Conservation (phyloP, 2,888 invertebrate species). For the Drosophila anomalipes region DNA sequence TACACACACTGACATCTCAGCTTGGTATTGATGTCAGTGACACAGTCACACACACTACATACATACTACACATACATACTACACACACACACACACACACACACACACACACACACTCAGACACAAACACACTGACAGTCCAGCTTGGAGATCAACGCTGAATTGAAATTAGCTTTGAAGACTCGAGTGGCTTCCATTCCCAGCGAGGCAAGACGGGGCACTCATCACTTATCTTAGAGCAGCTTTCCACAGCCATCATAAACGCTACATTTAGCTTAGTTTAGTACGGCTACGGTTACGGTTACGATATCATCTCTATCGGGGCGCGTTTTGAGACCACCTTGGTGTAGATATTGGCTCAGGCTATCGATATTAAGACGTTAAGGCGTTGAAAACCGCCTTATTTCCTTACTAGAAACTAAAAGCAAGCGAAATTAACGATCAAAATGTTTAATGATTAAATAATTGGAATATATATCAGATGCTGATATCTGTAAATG, state of each 20-base stretch:
- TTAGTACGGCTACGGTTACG: conserved; percentile 68
- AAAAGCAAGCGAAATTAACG: background rate
- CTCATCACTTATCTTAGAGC: conserved; percentile 45
- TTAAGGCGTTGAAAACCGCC: background rate
- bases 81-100: conserved; percentile 38
- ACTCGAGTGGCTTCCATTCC: conserved; percentile 31
- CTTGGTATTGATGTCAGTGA: conserved; percentile 75
- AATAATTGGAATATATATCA: background rate
- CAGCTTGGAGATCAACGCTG: conserved; percentile 33
- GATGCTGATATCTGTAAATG: background rate
- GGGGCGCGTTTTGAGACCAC: conserved; percentile 1
- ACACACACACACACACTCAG: conserved; percentile 37
- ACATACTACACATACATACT: conserved; percentile 4
- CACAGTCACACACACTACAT: conserved; percentile 50
- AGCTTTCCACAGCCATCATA: conserved; percentile 29
- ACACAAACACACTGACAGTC: background rate
- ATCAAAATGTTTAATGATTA: background rate
- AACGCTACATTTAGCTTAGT: conserved; percentile 66
- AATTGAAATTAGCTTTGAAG: conserved; percentile 54
- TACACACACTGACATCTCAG: conserved; percentile 21
- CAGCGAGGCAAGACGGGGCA: conserved; percentile 10
- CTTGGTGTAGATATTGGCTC: conserved; percentile 2
- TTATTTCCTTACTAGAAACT: background rate
- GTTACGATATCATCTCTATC: conserved; percentile 33
- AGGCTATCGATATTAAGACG: background rate